Evolutionary conservation across 2,888 invertebrate species (phyloP), one percentile per base, ranked within the genome.

Genomic region (Syrista parreyssii): DNA sequence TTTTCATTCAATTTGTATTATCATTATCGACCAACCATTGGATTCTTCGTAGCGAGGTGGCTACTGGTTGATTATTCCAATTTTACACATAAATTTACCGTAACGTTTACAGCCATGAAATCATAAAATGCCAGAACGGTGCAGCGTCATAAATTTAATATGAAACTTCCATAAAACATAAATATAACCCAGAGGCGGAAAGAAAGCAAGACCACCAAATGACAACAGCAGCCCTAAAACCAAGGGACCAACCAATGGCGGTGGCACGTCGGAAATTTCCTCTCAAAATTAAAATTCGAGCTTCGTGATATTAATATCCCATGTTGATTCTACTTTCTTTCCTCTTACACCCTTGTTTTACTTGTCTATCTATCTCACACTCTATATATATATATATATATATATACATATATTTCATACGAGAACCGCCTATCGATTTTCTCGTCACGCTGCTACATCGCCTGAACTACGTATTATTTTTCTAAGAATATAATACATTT

Each of bases 61-160:
- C 55, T 55, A 55, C 55, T 55, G 23, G 55, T 15, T 55, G 55
- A 55, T 31, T 71, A 87, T 89, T 84, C 83, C 81, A 84, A 87
- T 88, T 86, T 82, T 80, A 75, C 76, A 80, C 82, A 85, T 87
- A 88, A 88, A 88, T 89, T 83, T 82, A 81, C 77, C 77, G 73
- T 76, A 76, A 77, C 82, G 85, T 88, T 87, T 85, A 85, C 84
- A 85, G 79, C 83, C 81, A 82, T 80, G 83, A 82, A 86, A 87
- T 88, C 86, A 83, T 87, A 87, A 88, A 89, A 88, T 82, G 85
- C 80, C 77, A 75, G 81, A 76, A 79, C 80, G 84, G 55, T 75
- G 84, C 78, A 77, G 78, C 82, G 79, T 86, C 87, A 84, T 89
- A 89, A 89, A 89, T 89, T 89, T 89, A 88, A 89, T 89, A 88